Evolutionary conservation across 2,888 invertebrate genomes (phyloP), one percentile per base, ranked within the genome.

Genomic region (Macrosiphum euphorbiae): DNA sequence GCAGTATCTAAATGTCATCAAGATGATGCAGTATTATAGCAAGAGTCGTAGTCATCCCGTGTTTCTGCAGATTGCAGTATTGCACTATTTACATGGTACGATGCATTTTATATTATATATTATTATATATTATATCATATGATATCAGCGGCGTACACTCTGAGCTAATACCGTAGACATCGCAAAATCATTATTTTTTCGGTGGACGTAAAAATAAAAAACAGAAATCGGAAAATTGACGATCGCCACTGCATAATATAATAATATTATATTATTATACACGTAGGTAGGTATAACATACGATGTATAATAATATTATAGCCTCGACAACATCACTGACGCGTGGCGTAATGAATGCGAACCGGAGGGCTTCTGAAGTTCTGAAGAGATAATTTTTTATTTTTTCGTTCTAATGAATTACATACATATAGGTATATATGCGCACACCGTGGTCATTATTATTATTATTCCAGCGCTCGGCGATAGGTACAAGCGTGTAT

Each of bases 341-440:
- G 16, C 35, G 10, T 55, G 20, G 50, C n/a, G 41, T 88, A 84
- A 93, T 55, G 92, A 92, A 89, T 84, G 92, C 92, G 93, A 93
- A 93, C 93, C 89, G 89, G 85, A 89, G 93, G 86, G 86, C 94
- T 94, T 86, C 90, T 67, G 90, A 86, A 67, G 85, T 94, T 86
- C 90, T 67, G 90, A 86, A 67, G 85, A 86, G 20, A 44, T 41
- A 26, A 44, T 86, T 90, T 90, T 90, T 84, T 61, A 67, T 92
- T 41, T 88, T 35, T 84, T 35, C 41, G 47, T 58, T 84, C 61
- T 90, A 90, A 93, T 61, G 93, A 93, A 90, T 78, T 78, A 67
- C 16, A 35, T n/a, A 67, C 67, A 67, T 67, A 67, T 35, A 78
- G 16, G 35, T 61, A 86, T 90, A 86, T 26, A n/a, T n/a, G n/a